These are phyloP conservation scores for Telmatochromis brichardi DNA, from an alignment of 2,113 vertebrate genomes.

Conservation along the genomic window DNA sequence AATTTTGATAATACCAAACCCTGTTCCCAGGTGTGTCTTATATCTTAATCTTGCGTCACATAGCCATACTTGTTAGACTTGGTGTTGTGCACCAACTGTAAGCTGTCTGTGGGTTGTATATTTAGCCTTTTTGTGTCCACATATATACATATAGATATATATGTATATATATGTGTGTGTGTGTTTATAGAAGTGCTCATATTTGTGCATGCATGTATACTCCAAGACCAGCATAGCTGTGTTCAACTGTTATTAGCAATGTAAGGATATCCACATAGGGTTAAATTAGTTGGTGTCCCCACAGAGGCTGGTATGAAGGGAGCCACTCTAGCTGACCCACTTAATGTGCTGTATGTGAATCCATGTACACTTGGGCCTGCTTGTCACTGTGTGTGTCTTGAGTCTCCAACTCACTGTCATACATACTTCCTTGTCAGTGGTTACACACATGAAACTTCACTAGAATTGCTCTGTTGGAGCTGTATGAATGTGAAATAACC, in stretches of 20 bases:
- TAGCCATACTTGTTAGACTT: background rate
- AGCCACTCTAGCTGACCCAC: conserved; percentile 39
- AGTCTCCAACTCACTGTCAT: background rate
- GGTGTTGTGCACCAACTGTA: background rate
- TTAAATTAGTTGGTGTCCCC: conserved; percentile 49
- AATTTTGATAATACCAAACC: background rate
- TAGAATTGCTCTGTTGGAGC: background rate
- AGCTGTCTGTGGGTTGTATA: background rate
- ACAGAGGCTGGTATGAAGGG: conserved; percentile 10
- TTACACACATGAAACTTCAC: background rate
- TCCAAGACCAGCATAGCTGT: background rate
- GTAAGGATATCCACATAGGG: conserved; percentile 29
- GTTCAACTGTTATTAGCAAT: conserved; percentile 24
- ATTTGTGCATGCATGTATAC: background rate
- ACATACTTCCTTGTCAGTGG: background rate
- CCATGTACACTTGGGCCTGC: background rate
- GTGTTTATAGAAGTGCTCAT: background rate
- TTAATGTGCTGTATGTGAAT: conserved; percentile 24
- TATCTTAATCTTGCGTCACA: background rate
- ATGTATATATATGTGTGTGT: rapidly evolving
- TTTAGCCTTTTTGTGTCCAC: background rate
- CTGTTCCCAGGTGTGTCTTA: background rate
- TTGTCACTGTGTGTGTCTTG: background rate
- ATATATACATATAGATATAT: background rate
- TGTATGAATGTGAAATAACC: background rate